Evolutionary conservation across 2,797 vertebrate genomes (phyloP), one percentile per base, ranked within the genome.

Genomic region (Arrhamphus sclerolepis): DNA sequence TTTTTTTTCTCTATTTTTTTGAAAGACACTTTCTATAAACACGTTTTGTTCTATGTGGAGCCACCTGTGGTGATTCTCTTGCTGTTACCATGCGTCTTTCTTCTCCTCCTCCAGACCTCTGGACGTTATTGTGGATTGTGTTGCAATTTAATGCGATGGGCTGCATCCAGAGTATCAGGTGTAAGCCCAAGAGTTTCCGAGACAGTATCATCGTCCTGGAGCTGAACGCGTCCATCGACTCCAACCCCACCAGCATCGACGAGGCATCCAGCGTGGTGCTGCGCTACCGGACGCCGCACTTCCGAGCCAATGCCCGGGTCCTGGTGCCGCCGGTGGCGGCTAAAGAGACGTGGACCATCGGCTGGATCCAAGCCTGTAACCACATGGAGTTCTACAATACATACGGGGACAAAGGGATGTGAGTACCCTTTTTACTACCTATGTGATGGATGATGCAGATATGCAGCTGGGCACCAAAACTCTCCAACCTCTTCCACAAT

Each of bases 341-440:
- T 47, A 95, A 94, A 67, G 97, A 99, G 90, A 98, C 95, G 7
- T 99, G 98, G 98, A 94, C 95, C 9, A 94, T 99, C 41, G 98
- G 98, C 55, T 99, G 97, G 97, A 98, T 99, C 46, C 98, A 99
- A 87, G 97, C 97, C 0, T 99, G 98, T 82, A 98, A 96, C 87
- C 96, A 98, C 90, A 99, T 99, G 98, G 95, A 98, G 89, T 99
- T 99, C 83, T 96, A 95, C 93, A 99, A 99, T 77, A 94, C 93
- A 49, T 99, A 99, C 0, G 96, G 96, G 56, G 92, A 93, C 17
- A 95, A 95, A 85, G 98, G 97, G 84, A 97, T 96, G 98, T 99
- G 81, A 98, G 97, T 99, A 89, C 46, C 26, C 10, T 19, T 4
- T n/a, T 7, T 43, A 14, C 20, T 20, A 1, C 1, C 13, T 14